phyloP scores from a whole-genome alignment of 2,113 vertebrate species.

The Ursus arctos region DNA sequence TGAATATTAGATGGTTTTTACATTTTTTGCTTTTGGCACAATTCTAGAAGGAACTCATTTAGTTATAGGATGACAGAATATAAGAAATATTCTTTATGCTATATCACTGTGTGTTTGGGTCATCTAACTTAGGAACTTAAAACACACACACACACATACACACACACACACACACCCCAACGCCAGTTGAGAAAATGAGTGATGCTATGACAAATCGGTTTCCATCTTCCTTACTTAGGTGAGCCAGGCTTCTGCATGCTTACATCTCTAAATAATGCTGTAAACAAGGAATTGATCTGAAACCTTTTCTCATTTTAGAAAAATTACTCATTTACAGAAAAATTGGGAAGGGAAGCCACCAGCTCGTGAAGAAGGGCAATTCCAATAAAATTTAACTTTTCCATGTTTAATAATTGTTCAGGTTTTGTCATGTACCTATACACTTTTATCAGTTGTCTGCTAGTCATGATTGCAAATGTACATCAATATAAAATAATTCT shows the following conservation, averaged over 20 bases:
- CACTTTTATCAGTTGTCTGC: not conserved
- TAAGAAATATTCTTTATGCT: not conserved
- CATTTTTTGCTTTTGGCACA: not conserved
- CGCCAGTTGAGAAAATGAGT: not conserved
- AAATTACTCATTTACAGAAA: not conserved
- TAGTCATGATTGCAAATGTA: not conserved
- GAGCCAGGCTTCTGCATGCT: not conserved
- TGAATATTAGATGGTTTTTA: not conserved
- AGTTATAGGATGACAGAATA: not conserved
- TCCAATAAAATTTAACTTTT: not conserved
- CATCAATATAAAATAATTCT: not conserved
- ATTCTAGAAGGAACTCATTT: not conserved
- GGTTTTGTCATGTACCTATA: not conserved
- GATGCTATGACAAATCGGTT: not conserved
- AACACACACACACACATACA: not conserved
- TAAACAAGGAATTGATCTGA: not conserved
- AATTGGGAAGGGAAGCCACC: not conserved
- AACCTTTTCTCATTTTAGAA: not conserved
- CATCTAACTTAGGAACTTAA: not conserved
- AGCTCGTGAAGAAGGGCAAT: not conserved
- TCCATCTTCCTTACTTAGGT: not conserved
- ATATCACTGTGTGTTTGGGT: not conserved
- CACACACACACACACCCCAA: not conserved
- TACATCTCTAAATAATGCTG: not conserved
- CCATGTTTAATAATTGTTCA: not conserved